phyloP scores from a whole-genome alignment of 2,888 invertebrate species.

The Ligdia adustata region DNA sequence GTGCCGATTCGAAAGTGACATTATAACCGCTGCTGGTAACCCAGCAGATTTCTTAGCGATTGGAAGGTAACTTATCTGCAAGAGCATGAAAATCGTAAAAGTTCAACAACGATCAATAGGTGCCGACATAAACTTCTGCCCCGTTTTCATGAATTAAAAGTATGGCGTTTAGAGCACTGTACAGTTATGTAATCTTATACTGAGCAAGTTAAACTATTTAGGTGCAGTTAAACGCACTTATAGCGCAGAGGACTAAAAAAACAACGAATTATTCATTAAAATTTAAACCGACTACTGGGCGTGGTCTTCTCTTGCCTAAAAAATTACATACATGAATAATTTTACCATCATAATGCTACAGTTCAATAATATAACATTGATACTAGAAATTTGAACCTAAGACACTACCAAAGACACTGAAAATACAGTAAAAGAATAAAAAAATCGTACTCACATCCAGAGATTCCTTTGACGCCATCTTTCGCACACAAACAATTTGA shows the following conservation, averaged over 20 bases:
- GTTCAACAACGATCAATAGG: conserved; percentile 3
- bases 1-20: no score
- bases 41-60: no score
- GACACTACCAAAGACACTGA: conserved; percentile 11
- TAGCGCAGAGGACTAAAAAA: conserved; percentile 6
- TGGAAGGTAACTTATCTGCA: no score
- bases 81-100: not conserved
- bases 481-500: conserved; percentile 79
- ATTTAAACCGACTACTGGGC: conserved; percentile 50
- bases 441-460: conserved; percentile 75
- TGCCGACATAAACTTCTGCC: conserved; percentile 1
- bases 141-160: conserved; percentile 36
- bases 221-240: not conserved
- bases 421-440: conserved; percentile 37
- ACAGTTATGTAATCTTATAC: not conserved
- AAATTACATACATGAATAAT: conserved; percentile 9
- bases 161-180: not conserved
- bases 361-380: conserved; percentile 18
- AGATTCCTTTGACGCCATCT: conserved; percentile 83
- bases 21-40: no score
- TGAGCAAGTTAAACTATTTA: not conserved
- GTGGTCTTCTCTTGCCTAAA: conserved; percentile 52
- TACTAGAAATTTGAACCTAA: conserved; percentile 12
- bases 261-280: conserved; percentile 20
- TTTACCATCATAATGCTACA: not conserved